Evolutionary conservation across 2,113 vertebrate genomes (phyloP), one percentile per base, ranked within the genome.

Genomic region (Orcinus orca): DNA sequence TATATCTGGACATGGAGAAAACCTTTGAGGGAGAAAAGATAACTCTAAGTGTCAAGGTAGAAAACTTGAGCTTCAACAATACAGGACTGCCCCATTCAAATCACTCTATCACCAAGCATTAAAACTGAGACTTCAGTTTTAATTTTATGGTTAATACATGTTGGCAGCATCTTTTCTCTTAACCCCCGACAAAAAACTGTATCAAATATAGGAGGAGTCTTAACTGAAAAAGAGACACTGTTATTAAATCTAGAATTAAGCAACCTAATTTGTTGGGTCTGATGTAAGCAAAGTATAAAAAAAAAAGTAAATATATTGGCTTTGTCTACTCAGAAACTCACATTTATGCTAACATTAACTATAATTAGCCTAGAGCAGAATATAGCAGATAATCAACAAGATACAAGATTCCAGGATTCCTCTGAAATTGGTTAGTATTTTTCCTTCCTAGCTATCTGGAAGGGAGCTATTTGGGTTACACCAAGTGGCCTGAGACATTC

Each of bases 171-270:
- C 68, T 79, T 55, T 23, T 17, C 18, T 33, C 58, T 81, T 86
- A 79, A 67, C 25, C 26, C 10, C 38, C 53, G 47, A 47, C 47
- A 44, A 73, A 96, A 76, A n/a, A 9, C 21, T 88, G 4, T 82
- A 90, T 58, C 91, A 94, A 90, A 93, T 58, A 71, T 14, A 92
- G 21, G 29, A 67, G n/a, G 23, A 74, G 4, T 73, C 47, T 95
- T 77, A 77, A 36, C 50, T 47, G 2, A 77, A 62, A 86, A 88
- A 10, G 31, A 86, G 9, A 53, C 26, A 67, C 4, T 76, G 87
- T 88, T 93, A 88, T 79, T 86, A 83, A 92, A 81, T 92, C 31
- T 79, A 80, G 71, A 95, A 92, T 89, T 95, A 58, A 86, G 18
- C 38, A 92, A 79, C 55, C 6, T 95, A 92, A 74, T 87, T 88